Percentiles rank a stretch among this genome's conserved stretches.
phyloP scores from a whole-genome alignment of 2,797 vertebrate genomes.

The Coregonus ussuriensis region DNA sequence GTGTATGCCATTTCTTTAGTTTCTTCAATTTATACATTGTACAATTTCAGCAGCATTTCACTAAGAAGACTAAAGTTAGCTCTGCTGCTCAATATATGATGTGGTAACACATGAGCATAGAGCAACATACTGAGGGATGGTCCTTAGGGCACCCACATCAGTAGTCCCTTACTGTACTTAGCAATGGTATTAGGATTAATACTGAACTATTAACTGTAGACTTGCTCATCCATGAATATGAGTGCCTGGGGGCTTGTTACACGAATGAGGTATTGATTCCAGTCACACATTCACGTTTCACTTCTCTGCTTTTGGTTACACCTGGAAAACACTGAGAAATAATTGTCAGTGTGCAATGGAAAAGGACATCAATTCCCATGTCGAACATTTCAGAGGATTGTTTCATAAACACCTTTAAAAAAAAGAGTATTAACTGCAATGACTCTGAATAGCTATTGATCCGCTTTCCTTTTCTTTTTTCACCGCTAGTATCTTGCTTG shows the following conservation, averaged over 20 bases:
- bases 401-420: constrained; percentile 22
- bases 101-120: not conserved
- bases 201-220: constrained; percentile 21
- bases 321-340: constrained; percentile 36
- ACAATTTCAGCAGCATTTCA: not conserved
- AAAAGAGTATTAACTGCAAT: not conserved
- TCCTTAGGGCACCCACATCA: not conserved
- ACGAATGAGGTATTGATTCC: constrained; percentile 44
- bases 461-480: not conserved
- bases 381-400: constrained; percentile 17
- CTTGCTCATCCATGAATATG: constrained; percentile 31
- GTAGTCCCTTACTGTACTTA: constrained; percentile 21
- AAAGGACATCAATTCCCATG: constrained; percentile 21
- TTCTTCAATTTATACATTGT: too few relatives aligned
- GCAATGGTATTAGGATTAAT: constrained; percentile 14
- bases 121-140: too few relatives aligned
- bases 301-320: constrained; percentile 40
- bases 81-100: not conserved
- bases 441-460: constrained; percentile 2
- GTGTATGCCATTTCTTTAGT: too few relatives aligned
- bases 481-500: not conserved
- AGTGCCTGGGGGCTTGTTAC: constrained; percentile 10
- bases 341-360: constrained; percentile 8
- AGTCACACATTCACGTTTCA: constrained; percentile 19
- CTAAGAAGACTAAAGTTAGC: not conserved